Evolutionary conservation across 2,113 vertebrate genomes (phyloP), one percentile per base, ranked within the genome.

Genomic region (Micronycteris hirsuta): DNA sequence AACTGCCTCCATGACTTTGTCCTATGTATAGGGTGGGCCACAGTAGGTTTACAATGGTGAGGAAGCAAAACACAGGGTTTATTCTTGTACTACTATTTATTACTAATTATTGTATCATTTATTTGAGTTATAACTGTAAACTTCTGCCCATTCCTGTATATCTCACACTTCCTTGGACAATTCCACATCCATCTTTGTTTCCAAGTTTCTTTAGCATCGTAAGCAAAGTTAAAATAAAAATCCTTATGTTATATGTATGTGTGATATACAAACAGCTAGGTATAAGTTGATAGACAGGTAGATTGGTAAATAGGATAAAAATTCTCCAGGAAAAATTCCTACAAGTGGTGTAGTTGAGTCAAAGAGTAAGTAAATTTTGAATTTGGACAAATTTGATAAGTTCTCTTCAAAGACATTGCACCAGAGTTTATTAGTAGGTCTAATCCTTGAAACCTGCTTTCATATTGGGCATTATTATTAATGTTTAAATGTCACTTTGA

Each of bases 401-500:
- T 93, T 91, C 5, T 92, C 54, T 89, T 71, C 1, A 73, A 94
- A 92, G 92, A 49, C 70, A 74, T 52, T 83, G 28, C 22, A 89
- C 49, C 5, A 20, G 13, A 67, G 33, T 93, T 90, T 91, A 92
- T 52, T 92, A 58, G 73, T 58, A 77, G 47, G 16, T 85, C 58
- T 67, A 56, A 81, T 81, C 17, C 49, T 87, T 93, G 52, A 94
- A 91, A 94, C 91, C 67, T 45, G 38, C 45, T 84, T 96, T 68
- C 61, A 73, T 81, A 9, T 26, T 56, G 26, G 61, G 17, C 31
- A 82, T 89, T 91, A 83, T 81, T 93, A 91, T 84, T 91, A 94
- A 67, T n/a, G 73, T 93, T 82, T 91, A 93, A 95, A 54, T 94
- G 65, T 58, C 52, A 96, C 26, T 77, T 94, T 88, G 78, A 89